Evolutionary conservation across 2,888 invertebrate species (phyloP), one percentile per base, ranked within the genome.

Genomic region (Pammene aurita): DNA sequence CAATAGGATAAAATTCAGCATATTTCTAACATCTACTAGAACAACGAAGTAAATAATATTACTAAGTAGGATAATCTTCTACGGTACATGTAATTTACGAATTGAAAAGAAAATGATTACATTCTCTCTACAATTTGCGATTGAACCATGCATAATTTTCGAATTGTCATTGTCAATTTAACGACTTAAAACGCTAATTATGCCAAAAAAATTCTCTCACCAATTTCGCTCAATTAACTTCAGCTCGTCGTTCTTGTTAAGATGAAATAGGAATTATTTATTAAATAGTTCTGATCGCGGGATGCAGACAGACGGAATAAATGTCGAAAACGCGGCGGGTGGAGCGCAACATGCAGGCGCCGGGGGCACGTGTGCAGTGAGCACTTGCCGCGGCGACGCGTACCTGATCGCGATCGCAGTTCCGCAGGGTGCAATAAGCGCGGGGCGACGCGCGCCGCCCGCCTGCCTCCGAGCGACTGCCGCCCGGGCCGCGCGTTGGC

Each of bases 391-490:
- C 75, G 80, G 80, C 79, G 81, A 75, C 83, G 83, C 80, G 82
- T 85, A 83, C 80, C 83, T 83, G 81, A 73, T 83, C 79, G 82
- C 83, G 86, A 82, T 82, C 84, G 86, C 84, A 84, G 78, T 81
- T 80, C 78, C 85, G 86, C 86, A 80, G 82, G 84, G 75, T 82
- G 84, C 86, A 84, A 81, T 69, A 78, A 80, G 78, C 79, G 81
- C 81, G 82, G 80, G 84, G 87, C 89, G 87, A 88, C 89, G 84
- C 86, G 86, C 84, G 87, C 84, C 87, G 86, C 84, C 84, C 87
- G 90, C 90, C 85, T 85, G 85, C 80, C 84, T 82, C 82, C 82
- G 89, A 89, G 89, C 90, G 86, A 91, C 91, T 91, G 90, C 84
- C 89, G 90, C 88, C 90, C 90, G 88, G 89, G 89, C 84, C 86